Evolutionary conservation across 2,888 invertebrate species (phyloP).

Genomic region (Rotaria magnacalcarata): DNA sequence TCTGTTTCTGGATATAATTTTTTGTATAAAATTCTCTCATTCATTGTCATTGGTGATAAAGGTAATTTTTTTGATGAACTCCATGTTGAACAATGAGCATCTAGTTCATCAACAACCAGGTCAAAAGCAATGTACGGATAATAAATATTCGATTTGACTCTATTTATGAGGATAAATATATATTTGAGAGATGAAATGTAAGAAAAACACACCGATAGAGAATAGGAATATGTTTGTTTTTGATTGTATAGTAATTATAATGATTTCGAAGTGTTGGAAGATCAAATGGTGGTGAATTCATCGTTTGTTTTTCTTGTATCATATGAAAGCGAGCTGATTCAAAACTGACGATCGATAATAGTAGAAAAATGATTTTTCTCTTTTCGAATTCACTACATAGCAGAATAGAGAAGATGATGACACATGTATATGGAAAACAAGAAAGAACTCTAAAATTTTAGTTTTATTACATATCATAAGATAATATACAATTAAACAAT

Average conservation of each 20-base stretch:
- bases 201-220: not conserved
- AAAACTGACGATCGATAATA: not conserved
- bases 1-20: not conserved
- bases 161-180: not conserved
- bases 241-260: not conserved
- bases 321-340: not conserved
- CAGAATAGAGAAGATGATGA: not conserved
- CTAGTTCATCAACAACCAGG: not conserved
- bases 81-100: not conserved
- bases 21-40: not conserved
- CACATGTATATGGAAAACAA: not conserved
- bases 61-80: not conserved
- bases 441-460: not conserved
- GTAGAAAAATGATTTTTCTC: too few relatives aligned
- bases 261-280: constrained; percentile 23
- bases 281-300: not conserved
- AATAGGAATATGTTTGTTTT: not conserved
- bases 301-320: not conserved
- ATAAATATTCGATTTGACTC: not conserved
- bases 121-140: constrained; percentile 6
- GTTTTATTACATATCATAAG: not conserved
- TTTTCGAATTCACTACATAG: not conserved
- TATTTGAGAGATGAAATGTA: not conserved
- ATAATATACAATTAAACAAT: too few relatives aligned
- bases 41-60: not conserved